Evolutionary conservation across 2,113 vertebrate genomes (phyloP).

Genomic region (Sus scrofa): DNA sequence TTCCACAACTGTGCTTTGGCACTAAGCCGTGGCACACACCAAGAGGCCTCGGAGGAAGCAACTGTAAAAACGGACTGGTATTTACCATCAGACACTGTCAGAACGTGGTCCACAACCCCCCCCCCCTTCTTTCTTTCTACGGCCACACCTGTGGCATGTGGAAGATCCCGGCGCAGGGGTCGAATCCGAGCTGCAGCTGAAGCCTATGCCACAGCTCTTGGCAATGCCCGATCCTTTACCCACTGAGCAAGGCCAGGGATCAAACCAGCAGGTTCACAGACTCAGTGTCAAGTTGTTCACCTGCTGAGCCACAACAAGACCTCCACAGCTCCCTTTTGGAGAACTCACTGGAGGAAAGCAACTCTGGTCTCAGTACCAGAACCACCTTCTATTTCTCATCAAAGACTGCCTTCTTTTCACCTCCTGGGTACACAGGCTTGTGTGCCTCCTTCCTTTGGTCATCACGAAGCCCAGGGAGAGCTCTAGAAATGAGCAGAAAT

Average conservation of each 20-base stretch:
- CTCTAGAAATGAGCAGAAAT: background rate
- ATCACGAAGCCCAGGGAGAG: background rate
- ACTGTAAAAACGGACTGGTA: background rate
- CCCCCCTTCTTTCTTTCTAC: too few species aligned
- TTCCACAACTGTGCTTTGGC: constrained; percentile 9
- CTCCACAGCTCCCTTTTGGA: background rate
- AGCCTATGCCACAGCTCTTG: too few species aligned
- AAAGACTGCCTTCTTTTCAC: background rate
- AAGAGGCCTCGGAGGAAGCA: background rate
- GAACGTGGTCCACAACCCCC: too few species aligned
- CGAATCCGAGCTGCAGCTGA: too few species aligned
- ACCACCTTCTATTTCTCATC: background rate
- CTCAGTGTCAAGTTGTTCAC: too few species aligned
- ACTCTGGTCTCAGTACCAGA: background rate
- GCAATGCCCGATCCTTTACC: too few species aligned
- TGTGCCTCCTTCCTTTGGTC: background rate
- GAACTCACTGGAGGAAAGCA: background rate
- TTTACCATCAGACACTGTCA: background rate
- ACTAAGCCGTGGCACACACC: background rate
- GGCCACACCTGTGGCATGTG: too few species aligned
- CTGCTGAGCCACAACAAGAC: too few species aligned
- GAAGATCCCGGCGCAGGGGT: too few species aligned
- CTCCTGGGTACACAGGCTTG: accelerated
- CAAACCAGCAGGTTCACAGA: too few species aligned
- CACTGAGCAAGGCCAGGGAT: too few species aligned